These are phyloP conservation scores for Choristoneura rosaceana DNA, from an alignment of 2,888 invertebrate genomes.

Conservation along the genomic window DNA sequence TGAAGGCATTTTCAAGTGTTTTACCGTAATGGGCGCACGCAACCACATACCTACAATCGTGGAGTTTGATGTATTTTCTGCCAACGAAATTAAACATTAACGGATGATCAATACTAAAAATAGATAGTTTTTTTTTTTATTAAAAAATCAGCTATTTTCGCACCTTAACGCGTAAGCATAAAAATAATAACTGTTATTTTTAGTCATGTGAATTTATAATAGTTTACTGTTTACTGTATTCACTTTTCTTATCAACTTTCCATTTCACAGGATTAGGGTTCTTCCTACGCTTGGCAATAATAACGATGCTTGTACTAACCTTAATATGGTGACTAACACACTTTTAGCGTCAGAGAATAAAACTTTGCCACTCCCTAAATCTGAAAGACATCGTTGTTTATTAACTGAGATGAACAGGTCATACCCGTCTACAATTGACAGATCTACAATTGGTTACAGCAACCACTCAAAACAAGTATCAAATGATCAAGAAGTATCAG, in stretches of 20 bases:
- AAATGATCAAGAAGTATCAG: neutral
- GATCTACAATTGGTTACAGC: conserved; percentile 2
- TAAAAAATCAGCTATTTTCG: too few species aligned
- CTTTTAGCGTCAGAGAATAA: conserved; percentile 9
- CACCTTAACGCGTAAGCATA: too few species aligned
- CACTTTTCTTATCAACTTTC: conserved; percentile 27
- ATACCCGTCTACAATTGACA: neutral
- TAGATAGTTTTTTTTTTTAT: neutral
- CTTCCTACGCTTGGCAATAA: conserved; percentile 43
- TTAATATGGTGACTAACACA: conserved; percentile 24
- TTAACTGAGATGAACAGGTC: conserved; percentile 5
- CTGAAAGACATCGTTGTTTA: conserved; percentile 6
- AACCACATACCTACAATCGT: conserved; percentile 6
- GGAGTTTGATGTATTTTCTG: neutral
- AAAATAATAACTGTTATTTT: too few species aligned
- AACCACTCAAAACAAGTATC: conserved; percentile 8
- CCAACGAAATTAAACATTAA: neutral
- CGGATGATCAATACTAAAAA: neutral
- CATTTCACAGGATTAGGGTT: conserved; percentile 35
- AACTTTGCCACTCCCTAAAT: conserved; percentile 19
- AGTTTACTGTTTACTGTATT: neutral
- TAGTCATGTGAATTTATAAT: neutral
- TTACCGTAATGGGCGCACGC: conserved; percentile 25
- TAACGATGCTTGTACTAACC: conserved; percentile 46
- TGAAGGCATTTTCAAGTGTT: conserved; percentile 26